phyloP scores from a whole-genome alignment of 2,113 vertebrate species.

The Otolemur garnettii region DNA sequence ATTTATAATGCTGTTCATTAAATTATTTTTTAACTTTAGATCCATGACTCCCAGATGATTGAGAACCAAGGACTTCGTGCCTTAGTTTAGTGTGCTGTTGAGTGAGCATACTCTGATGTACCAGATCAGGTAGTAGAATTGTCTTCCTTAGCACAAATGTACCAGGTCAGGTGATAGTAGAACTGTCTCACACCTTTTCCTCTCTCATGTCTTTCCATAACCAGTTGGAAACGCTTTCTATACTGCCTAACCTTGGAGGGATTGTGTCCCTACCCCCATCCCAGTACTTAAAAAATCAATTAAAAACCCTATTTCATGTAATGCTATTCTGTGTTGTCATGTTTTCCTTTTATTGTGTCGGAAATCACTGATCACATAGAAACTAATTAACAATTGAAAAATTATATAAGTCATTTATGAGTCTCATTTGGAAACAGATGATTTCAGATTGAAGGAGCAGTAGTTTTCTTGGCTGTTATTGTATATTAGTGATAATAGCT shows the following conservation, averaged over 20 bases:
- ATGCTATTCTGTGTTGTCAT: neutral
- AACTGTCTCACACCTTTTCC: neutral
- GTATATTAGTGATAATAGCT: conserved; percentile 13
- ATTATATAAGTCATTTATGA: neutral
- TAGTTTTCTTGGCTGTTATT: conserved; percentile 21
- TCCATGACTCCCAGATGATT: neutral
- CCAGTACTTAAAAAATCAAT: neutral
- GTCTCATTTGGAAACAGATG: conserved; percentile 33
- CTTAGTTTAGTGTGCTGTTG: neutral
- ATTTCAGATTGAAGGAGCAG: conserved; percentile 33
- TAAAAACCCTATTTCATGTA: neutral
- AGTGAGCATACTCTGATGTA: neutral
- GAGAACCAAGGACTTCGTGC: neutral
- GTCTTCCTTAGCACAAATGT: neutral
- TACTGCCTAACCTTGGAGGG: neutral
- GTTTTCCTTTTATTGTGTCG: neutral
- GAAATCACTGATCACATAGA: conserved; percentile 46
- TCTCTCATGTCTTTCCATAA: neutral
- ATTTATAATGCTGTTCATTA: neutral
- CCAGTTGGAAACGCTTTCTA: neutral
- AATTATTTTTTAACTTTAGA: neutral
- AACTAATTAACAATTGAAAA: conserved; percentile 43
- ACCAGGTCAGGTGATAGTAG: too few relatives aligned
- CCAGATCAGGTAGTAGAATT: neutral
- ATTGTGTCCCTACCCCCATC: neutral